phyloP scores from a whole-genome alignment of 2,113 vertebrate genomes.

The Lycocorax pyrrhopterus region DNA sequence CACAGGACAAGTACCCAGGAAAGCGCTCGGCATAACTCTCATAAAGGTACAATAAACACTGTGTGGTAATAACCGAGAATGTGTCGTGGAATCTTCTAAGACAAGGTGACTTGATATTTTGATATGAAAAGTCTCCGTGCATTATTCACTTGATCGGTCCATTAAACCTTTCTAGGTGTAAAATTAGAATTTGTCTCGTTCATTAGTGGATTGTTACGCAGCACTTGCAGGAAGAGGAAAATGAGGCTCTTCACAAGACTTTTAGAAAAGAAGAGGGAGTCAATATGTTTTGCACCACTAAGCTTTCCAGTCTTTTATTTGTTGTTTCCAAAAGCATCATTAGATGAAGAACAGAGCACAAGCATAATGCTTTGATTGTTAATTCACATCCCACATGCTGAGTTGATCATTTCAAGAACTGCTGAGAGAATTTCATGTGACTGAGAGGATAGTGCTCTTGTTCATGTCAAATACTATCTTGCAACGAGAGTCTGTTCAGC shows the following conservation, averaged over 20 bases:
- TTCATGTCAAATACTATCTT: background rate
- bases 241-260: background rate
- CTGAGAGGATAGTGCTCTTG: background rate
- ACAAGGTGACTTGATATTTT: background rate
- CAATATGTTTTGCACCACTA: background rate
- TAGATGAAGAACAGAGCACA: slow-evolving; percentile 11
- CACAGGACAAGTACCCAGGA: slow-evolving; percentile 76
- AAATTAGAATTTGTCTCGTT: background rate
- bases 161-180: background rate
- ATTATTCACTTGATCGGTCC: background rate
- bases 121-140: background rate
- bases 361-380: slow-evolving; percentile 46
- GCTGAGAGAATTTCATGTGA: background rate
- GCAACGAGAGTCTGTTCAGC: background rate
- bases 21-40: slow-evolving; percentile 86
- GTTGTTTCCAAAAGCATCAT: background rate
- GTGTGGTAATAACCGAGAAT: background rate
- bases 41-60: slow-evolving; percentile 81
- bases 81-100: background rate
- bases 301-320: background rate
- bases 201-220: background rate
- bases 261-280: background rate
- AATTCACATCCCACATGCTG: background rate
- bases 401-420: slow-evolving; percentile 14
- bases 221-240: background rate